Evolutionary conservation across 2,888 invertebrate species (phyloP).

Genomic region (Arge pagana): DNA sequence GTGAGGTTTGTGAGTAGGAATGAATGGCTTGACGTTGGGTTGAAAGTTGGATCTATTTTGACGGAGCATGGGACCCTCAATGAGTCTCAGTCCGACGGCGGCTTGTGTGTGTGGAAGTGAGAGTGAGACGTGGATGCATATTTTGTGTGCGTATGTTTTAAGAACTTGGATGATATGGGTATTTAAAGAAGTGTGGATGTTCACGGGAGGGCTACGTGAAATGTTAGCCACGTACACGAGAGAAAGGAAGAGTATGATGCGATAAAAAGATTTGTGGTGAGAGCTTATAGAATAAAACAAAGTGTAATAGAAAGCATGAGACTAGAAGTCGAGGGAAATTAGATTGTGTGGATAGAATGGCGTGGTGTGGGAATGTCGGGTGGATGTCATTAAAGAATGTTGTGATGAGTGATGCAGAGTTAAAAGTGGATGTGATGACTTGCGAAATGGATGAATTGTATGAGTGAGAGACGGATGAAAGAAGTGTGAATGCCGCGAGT

Average conservation of each 20-base stretch:
- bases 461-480: background rate
- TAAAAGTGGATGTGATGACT: too few relatives aligned
- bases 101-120: conserved; percentile 9
- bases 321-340: too few relatives aligned
- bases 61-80: conserved; percentile 20
- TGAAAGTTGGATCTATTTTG: conserved; percentile 11
- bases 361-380: background rate
- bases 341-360: background rate
- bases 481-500: too few relatives aligned
- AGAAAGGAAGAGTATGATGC: too few relatives aligned
- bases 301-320: background rate
- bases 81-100: background rate
- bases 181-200: background rate
- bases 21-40: background rate
- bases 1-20: background rate
- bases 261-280: background rate
- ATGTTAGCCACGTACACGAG: background rate
- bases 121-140: conserved; percentile 6
- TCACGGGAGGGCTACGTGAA: background rate
- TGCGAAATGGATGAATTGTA: background rate
- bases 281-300: background rate
- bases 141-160: conserved; percentile 5
- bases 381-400: too few relatives aligned
- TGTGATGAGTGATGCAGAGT: too few relatives aligned
- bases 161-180: background rate